Conservation (phyloP, 2,113 vertebrate species). For the Oceanodroma tethys region DNA sequence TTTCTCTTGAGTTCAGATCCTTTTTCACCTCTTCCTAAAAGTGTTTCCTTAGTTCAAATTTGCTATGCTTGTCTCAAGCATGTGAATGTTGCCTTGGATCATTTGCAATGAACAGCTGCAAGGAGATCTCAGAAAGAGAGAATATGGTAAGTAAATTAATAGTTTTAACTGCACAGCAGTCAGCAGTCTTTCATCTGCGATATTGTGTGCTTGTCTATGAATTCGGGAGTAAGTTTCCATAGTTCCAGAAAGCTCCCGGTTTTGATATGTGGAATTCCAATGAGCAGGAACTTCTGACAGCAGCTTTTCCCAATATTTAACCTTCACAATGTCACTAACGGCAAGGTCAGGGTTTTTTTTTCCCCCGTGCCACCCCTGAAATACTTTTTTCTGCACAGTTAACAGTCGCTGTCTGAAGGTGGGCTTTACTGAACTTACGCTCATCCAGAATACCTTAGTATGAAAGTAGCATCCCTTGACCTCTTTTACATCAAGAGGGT, state of each 20-base stretch:
- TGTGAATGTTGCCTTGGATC: slow-evolving; percentile 9
- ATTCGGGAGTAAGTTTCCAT: not conserved
- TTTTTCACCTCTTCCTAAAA: not conserved
- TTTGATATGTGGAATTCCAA: slow-evolving; percentile 15
- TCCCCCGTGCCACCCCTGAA: not conserved
- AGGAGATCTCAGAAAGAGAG: slow-evolving; percentile 16
- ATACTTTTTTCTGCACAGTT: not conserved
- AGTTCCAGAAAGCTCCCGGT: not conserved
- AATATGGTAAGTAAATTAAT: slow-evolving; percentile 41
- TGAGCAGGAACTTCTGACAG: not conserved
- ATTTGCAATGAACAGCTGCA: slow-evolving; percentile 1
- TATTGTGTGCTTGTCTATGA: slow-evolving; percentile 3
- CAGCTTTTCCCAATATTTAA: not conserved
- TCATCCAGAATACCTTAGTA: not conserved
- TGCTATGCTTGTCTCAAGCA: slow-evolving; percentile 7
- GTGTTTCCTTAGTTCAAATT: not conserved
- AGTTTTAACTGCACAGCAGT: slow-evolving; percentile 26
- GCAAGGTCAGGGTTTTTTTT: not conserved
- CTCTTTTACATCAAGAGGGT: not conserved
- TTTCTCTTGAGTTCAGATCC: not conserved
- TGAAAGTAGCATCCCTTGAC: slow-evolving; percentile 26
- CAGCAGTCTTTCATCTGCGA: slow-evolving; percentile 25
- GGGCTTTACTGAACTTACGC: not conserved
- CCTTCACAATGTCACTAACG: not conserved
- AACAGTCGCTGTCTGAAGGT: not conserved